Percentiles rank a stretch among this genome's conserved stretches.
phyloP scores from a whole-genome alignment of 2,113 vertebrate species.

The Lepisosteus osseus region DNA sequence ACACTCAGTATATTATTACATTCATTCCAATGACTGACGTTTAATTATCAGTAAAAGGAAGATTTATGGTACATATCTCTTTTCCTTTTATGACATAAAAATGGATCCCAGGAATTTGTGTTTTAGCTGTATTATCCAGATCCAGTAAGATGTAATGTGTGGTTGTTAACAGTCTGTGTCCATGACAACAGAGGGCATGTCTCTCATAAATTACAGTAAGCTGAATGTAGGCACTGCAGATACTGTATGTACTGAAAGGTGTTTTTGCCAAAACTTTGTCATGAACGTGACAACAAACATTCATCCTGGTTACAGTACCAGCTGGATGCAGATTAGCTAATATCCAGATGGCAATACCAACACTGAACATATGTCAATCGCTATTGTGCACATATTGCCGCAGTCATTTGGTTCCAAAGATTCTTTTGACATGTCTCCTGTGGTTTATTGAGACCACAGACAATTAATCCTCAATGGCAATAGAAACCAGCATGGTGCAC shows the following conservation, averaged over 20 bases:
- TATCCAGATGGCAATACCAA: constrained; percentile 18
- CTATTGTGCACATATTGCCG: constrained; percentile 9
- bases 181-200: neutral
- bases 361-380: constrained; percentile 20
- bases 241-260: neutral
- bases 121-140: too few species aligned
- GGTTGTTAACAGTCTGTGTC: neutral
- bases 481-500: neutral
- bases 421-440: constrained; percentile 13
- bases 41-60: too few species aligned
- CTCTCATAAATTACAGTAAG: neutral
- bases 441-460: neutral
- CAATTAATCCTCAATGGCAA: constrained; percentile 15
- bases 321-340: constrained; percentile 18
- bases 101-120: too few species aligned
- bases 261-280: constrained; percentile 13
- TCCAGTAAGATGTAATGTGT: too few species aligned
- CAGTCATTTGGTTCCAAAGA: neutral
- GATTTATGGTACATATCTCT: too few species aligned
- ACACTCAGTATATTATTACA: too few species aligned
- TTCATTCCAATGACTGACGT: too few species aligned
- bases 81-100: too few species aligned
- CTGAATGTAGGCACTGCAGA: neutral
- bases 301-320: constrained; percentile 14
- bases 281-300: constrained; percentile 17